Evolutionary conservation across 2,113 vertebrate genomes (phyloP).

Genomic region (Myiopsitta monachus): DNA sequence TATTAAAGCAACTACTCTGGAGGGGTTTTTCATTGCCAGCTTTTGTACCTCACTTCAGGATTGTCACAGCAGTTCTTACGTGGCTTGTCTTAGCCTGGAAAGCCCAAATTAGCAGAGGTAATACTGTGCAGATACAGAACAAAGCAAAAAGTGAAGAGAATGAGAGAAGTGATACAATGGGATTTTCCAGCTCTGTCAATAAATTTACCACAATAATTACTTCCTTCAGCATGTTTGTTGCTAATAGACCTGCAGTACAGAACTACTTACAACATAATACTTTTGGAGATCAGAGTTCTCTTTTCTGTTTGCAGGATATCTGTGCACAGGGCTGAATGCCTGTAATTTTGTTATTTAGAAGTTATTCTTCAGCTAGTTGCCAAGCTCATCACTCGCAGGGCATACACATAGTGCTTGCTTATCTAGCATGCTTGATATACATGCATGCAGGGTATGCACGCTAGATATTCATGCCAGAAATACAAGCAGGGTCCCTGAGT

Average conservation of each 20-base stretch:
- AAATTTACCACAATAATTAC: slow-evolving; percentile 53
- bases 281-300: background rate
- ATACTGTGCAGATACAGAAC: background rate
- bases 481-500: background rate
- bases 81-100: background rate
- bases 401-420: background rate
- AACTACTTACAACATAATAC: background rate
- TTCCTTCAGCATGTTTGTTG: slow-evolving; percentile 28
- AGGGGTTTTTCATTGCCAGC: background rate
- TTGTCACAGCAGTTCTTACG: background rate
- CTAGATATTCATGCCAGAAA: background rate
- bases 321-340: accelerated
- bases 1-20: background rate
- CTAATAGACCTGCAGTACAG: slow-evolving; percentile 9
- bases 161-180: slow-evolving; percentile 52
- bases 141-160: slow-evolving; percentile 37
- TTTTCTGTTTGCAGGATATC: background rate
- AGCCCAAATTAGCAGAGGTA: background rate
- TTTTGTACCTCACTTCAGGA: background rate
- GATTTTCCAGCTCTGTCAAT: slow-evolving; percentile 62
- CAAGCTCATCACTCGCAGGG: background rate
- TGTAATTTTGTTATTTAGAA: background rate
- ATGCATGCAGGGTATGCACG: too few relatives aligned
- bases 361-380: background rate
- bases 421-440: background rate